Evolutionary conservation across 2,797 vertebrate genomes (phyloP), one percentile per base, ranked within the genome.

Genomic region (Enteromius trimaculatus): DNA sequence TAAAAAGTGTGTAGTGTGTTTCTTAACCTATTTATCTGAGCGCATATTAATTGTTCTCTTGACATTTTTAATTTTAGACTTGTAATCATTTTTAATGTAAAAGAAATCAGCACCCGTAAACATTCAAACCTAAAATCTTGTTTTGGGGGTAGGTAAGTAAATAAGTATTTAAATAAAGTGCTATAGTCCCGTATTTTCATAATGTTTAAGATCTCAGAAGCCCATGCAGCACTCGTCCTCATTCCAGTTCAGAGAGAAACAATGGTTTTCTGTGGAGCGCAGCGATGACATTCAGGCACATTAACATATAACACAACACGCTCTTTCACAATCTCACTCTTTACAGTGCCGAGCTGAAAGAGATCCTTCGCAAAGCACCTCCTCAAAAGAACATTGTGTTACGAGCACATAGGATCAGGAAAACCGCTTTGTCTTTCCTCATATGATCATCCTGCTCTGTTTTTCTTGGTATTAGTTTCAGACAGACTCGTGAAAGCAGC

Each of bases 261-360:
- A 88, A 90, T 87, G 84, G 87, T 81, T 86, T 83, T 89, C 79
- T 88, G 81, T 82, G 78, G 62, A 39, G 47, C 66, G 51, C 23
- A 58, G 79, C 23, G 77, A 89, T 86, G 86, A 86, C 84, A 80
- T 82, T 77, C 78, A 80, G 83, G 71, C 80, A 65, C 77, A 92
- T 94, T 93, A 90, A 82, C 92, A 94, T 91, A 66, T 13, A 42
- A 86, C 89, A 93, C 91, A 94, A 92, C 87, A 88, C 89, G 62
- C 42, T 83, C 91, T 90, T 91, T 94, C 89, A 90, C 66, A 77
- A 82, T 23, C 47, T 4, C 8, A 3, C 44, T 62, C 84, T 86
- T 87, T 11, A n/a, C 26, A 23, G 53, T 37, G 26, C 53, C 65
- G 21, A 70, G 65, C 80, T 85, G 79, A 84, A 81, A 83, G 58